These are phyloP conservation scores for Odontocolon sp. DNA, from an alignment of 2,888 invertebrate species.

Conservation along the genomic window DNA sequence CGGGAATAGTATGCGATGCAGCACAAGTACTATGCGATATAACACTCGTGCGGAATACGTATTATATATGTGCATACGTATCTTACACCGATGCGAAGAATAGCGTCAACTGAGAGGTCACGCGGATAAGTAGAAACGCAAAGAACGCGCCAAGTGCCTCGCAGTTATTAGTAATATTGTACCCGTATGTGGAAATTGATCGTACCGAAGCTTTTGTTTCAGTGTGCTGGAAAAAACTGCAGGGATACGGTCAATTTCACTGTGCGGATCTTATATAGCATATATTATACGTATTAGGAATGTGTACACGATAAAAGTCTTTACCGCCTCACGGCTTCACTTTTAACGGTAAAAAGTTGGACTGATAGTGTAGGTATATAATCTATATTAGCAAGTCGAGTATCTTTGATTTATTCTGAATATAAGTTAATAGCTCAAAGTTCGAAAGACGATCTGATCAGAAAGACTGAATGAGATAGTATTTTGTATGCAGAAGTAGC, in stretches of 20 bases:
- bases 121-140: slow-evolving; percentile 12
- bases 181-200: slow-evolving; percentile 4
- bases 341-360: not conserved
- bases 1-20: too few relatives aligned
- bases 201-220: too few relatives aligned
- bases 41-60: not conserved
- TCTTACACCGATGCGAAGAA: slow-evolving; percentile 20
- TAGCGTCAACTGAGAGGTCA: slow-evolving; percentile 13
- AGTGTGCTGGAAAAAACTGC: too few relatives aligned
- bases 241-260: too few relatives aligned
- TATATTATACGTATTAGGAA: not conserved
- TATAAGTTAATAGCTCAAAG: not conserved
- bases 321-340: too few relatives aligned
- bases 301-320: too few relatives aligned
- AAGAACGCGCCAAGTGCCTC: slow-evolving; percentile 30
- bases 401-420: not conserved
- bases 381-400: not conserved
- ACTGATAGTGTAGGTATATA: too few relatives aligned
- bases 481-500: too few relatives aligned
- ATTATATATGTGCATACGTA: not conserved
- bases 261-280: not conserved
- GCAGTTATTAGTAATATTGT: slow-evolving; percentile 24
- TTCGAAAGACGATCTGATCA: not conserved
- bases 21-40: slow-evolving; percentile 15
- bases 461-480: not conserved